These are phyloP conservation scores for Crotalus viridis DNA, from an alignment of 2,113 vertebrate genomes.

Conservation along the genomic window DNA sequence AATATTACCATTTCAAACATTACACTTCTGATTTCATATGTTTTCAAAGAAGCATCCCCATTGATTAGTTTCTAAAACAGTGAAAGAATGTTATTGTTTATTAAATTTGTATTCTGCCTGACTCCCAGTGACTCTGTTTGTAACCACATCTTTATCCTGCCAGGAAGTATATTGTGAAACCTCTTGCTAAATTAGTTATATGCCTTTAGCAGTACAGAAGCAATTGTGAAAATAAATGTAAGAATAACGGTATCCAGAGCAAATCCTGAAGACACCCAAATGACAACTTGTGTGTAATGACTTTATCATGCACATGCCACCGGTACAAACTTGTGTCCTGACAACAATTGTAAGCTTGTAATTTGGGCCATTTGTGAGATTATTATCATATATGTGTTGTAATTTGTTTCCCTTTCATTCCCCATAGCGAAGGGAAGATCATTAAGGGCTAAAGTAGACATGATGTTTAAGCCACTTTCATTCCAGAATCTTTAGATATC, in stretches of 20 bases:
- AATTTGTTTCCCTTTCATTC: background rate
- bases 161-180: background rate
- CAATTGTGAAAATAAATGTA: background rate
- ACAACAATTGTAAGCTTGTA: background rate
- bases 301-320: background rate
- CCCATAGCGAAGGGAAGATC: background rate
- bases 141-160: background rate
- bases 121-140: background rate
- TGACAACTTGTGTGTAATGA: background rate
- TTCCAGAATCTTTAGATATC: background rate
- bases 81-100: background rate
- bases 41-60: background rate
- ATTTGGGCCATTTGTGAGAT: background rate
- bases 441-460: background rate
- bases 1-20: background rate
- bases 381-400: background rate
- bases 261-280: background rate
- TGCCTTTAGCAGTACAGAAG: background rate
- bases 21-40: background rate
- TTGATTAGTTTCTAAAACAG: conserved; percentile 3
- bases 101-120: background rate
- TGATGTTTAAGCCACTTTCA: background rate
- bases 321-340: background rate
- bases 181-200: background rate
- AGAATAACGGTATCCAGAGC: background rate